These are phyloP conservation scores for Orthonevra nobilis DNA, from an alignment of 2,888 invertebrate species.

Conservation along the genomic window DNA sequence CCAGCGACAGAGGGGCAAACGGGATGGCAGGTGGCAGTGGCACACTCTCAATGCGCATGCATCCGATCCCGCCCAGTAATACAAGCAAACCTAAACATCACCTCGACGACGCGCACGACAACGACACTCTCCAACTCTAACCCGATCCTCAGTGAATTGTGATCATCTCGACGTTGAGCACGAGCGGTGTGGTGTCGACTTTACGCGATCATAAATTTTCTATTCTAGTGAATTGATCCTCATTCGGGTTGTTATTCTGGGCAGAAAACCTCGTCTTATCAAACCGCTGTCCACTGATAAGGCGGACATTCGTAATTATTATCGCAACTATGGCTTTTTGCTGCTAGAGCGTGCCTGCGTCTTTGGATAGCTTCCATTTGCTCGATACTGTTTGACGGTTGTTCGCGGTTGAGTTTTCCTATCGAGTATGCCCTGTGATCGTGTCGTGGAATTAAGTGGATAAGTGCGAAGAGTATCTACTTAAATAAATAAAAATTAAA, in stretches of 20 bases:
- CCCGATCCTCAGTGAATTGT: slow-evolving; percentile 57
- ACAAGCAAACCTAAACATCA: background rate
- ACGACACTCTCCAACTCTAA: slow-evolving; percentile 11
- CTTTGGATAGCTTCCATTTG: too few species aligned
- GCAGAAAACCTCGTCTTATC: slow-evolving; percentile 29
- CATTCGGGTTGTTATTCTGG: slow-evolving; percentile 6
- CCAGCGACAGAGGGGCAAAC: too few species aligned
- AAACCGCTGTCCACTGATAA: slow-evolving; percentile 35
- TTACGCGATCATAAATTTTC: too few species aligned
- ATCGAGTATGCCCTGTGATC: slow-evolving; percentile 15
- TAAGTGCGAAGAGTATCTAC: background rate
- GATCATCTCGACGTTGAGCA: slow-evolving; percentile 57
- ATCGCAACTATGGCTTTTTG: slow-evolving; percentile 7
- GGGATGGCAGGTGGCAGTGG: too few species aligned
- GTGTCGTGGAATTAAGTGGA: slow-evolving; percentile 40
- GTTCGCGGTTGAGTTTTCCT: slow-evolving; percentile 37
- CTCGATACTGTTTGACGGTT: slow-evolving; percentile 34
- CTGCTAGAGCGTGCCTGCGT: too few species aligned
- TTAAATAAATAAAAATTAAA: background rate
- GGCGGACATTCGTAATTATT: slow-evolving; percentile 3
- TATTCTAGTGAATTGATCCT: background rate
- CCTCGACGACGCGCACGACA: too few species aligned
- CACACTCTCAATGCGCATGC: slow-evolving; percentile 33
- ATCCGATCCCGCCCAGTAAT: background rate
- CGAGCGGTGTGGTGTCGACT: slow-evolving; percentile 6